phyloP scores from a whole-genome alignment of 2,797 vertebrate species.

The Chrosomus eos region DNA sequence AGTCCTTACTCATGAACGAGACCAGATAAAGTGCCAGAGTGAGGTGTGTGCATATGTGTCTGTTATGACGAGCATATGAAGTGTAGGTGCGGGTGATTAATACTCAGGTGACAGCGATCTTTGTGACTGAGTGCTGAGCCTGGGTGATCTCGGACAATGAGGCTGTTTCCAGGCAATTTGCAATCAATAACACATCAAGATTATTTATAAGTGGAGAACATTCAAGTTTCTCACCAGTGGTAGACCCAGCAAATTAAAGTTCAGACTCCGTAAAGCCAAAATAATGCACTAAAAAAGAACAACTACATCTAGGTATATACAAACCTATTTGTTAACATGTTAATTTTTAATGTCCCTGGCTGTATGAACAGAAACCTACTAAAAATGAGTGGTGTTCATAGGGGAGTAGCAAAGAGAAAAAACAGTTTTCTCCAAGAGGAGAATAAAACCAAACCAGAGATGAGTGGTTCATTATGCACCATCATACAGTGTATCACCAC shows the following conservation, averaged over 20 bases:
- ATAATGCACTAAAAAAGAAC: not conserved
- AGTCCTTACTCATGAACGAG: too few relatives aligned
- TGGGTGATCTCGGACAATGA: not conserved
- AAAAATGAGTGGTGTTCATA: not conserved
- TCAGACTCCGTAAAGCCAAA: not conserved
- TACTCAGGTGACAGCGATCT: too few relatives aligned
- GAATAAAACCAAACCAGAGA: not conserved
- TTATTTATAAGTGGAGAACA: not conserved
- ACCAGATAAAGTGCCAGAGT: too few relatives aligned
- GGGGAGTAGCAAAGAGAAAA: not conserved
- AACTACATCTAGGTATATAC: not conserved
- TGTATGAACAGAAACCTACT: not conserved
- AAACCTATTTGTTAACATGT: not conserved
- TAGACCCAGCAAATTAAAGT: not conserved
- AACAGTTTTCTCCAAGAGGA: not conserved
- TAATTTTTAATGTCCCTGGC: not conserved
- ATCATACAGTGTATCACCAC: conserved; percentile 1
- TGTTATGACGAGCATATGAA: too few relatives aligned
- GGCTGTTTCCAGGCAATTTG: not conserved
- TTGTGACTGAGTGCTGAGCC: too few relatives aligned
- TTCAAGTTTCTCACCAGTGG: not conserved
- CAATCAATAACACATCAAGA: not conserved
- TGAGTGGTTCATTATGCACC: conserved; percentile 2
- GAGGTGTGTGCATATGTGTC: too few relatives aligned
- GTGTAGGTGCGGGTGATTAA: too few relatives aligned